phyloP scores from a whole-genome alignment of 1,140 invertebrate genomes.

The Stegodyphus mimosarum region DNA sequence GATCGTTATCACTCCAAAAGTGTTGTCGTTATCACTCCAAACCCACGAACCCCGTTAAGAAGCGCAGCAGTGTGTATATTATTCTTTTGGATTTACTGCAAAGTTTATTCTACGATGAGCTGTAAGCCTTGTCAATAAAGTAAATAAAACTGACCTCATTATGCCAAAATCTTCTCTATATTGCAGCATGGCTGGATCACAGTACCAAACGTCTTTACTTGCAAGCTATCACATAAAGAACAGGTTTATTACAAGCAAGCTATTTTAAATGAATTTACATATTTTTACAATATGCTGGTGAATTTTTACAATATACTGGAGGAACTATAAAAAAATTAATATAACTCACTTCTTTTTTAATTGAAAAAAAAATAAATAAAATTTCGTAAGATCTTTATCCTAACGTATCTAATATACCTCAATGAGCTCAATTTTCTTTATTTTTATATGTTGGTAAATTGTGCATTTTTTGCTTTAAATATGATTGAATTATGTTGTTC shows the following conservation, averaged over 20 bases:
- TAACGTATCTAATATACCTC: neutral
- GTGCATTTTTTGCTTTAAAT: too few relatives aligned
- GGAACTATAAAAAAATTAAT: too few relatives aligned
- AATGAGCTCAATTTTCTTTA: too few relatives aligned
- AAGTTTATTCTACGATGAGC: neutral
- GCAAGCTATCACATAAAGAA: neutral
- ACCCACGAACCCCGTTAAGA: too few relatives aligned
- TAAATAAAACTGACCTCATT: slow-evolving; percentile 1
- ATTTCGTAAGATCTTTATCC: neutral
- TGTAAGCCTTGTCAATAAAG: neutral
- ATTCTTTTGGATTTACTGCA: neutral
- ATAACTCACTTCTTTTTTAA: too few relatives aligned
- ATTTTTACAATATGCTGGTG: too few relatives aligned
- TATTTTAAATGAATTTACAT: neutral
- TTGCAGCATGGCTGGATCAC: neutral
- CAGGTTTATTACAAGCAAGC: neutral
- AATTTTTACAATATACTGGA: too few relatives aligned
- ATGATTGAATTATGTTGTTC: too few relatives aligned
- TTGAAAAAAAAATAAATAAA: neutral
- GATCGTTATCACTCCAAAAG: too few relatives aligned
- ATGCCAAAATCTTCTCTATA: slow-evolving; percentile 32
- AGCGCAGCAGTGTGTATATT: neutral
- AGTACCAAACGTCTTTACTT: slow-evolving; percentile 10
- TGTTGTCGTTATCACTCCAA: too few relatives aligned
- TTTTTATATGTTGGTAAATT: too few relatives aligned